These are phyloP conservation scores for Byasa hedistus DNA, from an alignment of 2,888 invertebrate genomes.

Conservation along the genomic window DNA sequence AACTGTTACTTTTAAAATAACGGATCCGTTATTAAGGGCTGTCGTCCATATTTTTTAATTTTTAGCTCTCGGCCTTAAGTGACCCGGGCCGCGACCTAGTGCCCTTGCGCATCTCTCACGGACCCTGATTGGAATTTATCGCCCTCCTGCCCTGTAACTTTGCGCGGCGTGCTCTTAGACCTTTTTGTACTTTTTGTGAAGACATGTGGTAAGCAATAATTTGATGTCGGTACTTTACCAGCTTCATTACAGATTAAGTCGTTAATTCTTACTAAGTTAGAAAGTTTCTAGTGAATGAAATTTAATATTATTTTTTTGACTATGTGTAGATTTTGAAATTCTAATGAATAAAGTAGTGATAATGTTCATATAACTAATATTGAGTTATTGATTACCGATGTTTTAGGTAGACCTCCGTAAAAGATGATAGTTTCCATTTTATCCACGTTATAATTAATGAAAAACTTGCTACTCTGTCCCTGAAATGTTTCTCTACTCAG, in stretches of 20 bases:
- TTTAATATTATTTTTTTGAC: too few species aligned
- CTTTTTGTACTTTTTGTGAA: slow-evolving; percentile 35
- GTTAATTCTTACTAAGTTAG: slow-evolving; percentile 2
- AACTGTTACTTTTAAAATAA: too few species aligned
- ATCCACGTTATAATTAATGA: too few species aligned
- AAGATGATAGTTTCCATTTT: too few species aligned
- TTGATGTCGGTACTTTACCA: slow-evolving; percentile 26
- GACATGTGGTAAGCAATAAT: slow-evolving; percentile 27
- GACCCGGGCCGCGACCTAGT: slow-evolving; percentile 58
- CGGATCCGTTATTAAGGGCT: background rate
- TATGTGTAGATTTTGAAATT: too few species aligned
- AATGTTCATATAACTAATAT: too few species aligned
- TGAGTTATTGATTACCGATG: too few species aligned
- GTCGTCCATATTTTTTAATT: background rate
- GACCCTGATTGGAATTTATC: slow-evolving; percentile 72
- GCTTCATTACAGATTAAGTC: slow-evolving; percentile 7
- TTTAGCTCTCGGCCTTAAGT: slow-evolving; percentile 43
- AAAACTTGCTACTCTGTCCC: too few species aligned
- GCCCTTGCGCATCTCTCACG: slow-evolving; percentile 57
- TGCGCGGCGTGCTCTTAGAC: slow-evolving; percentile 44
- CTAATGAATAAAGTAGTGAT: too few species aligned
- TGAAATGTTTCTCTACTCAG: too few species aligned
- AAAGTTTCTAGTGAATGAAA: background rate
- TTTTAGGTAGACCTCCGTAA: too few species aligned
- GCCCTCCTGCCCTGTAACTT: slow-evolving; percentile 57